A percentile compares a stretch with the other conserved stretches of the same genome.
Evolutionary conservation across 2,113 vertebrate species (phyloP).

Genomic region (Raphicerus campestris): DNA sequence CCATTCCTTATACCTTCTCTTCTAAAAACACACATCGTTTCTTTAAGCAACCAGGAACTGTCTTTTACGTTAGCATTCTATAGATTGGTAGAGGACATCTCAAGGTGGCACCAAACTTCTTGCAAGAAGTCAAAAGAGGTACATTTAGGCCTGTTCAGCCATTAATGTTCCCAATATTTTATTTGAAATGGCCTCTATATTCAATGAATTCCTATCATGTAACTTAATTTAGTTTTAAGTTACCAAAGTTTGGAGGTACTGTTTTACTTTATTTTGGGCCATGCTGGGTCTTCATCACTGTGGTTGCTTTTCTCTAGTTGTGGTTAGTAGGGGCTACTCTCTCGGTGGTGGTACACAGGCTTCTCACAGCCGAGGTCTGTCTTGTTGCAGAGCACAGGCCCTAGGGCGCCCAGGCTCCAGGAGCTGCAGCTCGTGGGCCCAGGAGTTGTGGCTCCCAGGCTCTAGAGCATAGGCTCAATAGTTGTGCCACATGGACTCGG

Average conservation of each 20-base stretch:
- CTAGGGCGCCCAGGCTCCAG: neutral
- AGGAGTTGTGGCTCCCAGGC: neutral
- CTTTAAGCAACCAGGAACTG: neutral
- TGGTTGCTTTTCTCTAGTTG: neutral
- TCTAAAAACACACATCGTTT: neutral
- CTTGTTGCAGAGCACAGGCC: neutral
- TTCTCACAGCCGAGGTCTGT: neutral
- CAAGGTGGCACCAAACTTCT: neutral
- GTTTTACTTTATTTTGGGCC: neutral
- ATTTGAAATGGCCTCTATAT: neutral
- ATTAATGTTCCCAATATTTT: neutral
- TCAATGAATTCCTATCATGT: neutral
- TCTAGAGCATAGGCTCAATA: too few relatives aligned
- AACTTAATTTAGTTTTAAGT: neutral
- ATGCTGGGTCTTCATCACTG: neutral
- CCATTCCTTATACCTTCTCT: neutral
- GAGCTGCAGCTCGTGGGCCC: neutral
- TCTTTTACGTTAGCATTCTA: neutral
- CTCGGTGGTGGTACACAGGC: fast-evolving
- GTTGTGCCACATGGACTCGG: neutral
- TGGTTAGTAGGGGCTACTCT: neutral
- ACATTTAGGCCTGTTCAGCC: neutral
- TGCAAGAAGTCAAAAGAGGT: neutral
- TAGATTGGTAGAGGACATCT: neutral
- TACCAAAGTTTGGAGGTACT: neutral